Percentiles rank a stretch among this genome's conserved stretches.
Conservation (phyloP, 2,113 vertebrate species). For the Ivindomyrus marchei region DNA sequence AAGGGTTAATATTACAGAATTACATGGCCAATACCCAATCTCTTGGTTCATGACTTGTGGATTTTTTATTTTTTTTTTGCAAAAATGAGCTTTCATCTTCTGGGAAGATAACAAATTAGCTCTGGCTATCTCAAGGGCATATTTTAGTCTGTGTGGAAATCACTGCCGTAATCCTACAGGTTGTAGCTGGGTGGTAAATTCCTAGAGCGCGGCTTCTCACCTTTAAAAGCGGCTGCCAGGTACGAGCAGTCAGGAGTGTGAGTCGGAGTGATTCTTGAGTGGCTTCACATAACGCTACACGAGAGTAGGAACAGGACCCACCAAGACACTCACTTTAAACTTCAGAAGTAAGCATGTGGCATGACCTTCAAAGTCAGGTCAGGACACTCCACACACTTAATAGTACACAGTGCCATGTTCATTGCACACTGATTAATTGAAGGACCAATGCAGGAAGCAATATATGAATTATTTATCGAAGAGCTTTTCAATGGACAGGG, state of each 20-base stretch:
- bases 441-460: neutral
- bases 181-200: neutral
- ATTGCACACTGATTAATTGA: neutral
- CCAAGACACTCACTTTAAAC: neutral
- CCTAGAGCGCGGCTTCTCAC: neutral
- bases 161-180: neutral
- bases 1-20: neutral
- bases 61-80: neutral
- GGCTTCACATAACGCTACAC: neutral
- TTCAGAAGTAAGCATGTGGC: neutral
- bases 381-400: neutral
- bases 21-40: neutral
- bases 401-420: neutral
- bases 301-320: neutral
- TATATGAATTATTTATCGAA: neutral
- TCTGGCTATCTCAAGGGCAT: neutral
- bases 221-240: neutral
- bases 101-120: neutral
- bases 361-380: neutral
- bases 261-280: neutral
- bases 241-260: neutral
- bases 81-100: conserved; percentile 8
- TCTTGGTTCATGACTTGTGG: neutral
- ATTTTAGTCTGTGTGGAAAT: neutral
- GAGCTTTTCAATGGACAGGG: neutral